phyloP scores from a whole-genome alignment of 2,888 invertebrate species.

The Oxyteleia sp. region DNA sequence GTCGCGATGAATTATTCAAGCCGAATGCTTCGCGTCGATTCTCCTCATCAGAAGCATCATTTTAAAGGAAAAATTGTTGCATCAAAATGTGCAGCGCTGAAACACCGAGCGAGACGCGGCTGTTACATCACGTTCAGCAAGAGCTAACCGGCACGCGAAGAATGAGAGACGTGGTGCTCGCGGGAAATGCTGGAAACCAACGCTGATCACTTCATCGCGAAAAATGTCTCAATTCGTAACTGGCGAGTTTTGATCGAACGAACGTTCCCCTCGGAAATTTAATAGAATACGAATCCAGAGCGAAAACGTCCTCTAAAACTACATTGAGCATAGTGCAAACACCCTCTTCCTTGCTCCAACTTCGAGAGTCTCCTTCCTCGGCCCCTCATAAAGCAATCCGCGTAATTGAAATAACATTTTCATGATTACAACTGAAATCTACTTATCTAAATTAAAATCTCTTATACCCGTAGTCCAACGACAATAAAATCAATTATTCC shows the following conservation, averaged over 20 bases:
- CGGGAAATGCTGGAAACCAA: conserved; percentile 67
- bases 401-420: conserved; percentile 64
- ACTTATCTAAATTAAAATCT: conserved; percentile 67
- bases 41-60: conserved; percentile 21
- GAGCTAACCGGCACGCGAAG: conserved; percentile 68
- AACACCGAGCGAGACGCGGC: conserved; percentile 42
- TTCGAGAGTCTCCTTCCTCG: neutral
- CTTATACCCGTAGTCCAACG: neutral
- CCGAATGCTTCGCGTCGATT: conserved; percentile 40
- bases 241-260: neutral
- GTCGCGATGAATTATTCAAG: conserved; percentile 28
- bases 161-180: conserved; percentile 55
- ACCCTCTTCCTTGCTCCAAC: conserved; percentile 4
- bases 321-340: conserved; percentile 12
- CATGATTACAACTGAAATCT: conserved; percentile 50
- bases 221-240: conserved; percentile 54
- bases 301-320: neutral
- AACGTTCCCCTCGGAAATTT: neutral
- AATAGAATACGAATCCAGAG: neutral
- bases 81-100: conserved; percentile 13
- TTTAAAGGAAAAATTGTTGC: conserved; percentile 36
- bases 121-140: conserved; percentile 65
- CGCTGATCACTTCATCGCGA: conserved; percentile 64
- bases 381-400: conserved; percentile 33
- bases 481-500: conserved; percentile 49